These are phyloP conservation scores for human DNA, from an alignment of 2,113 vertebrate genomes.

Conservation along the genomic window GRCh38 chr3:177825001-177825500, in stretches of 20 bases:
- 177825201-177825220: not conserved
- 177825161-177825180: fast-evolving
- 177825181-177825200: fast-evolving
- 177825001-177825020: not conserved
- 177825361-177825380: not conserved
- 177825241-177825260: not conserved
- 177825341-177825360: not conserved
- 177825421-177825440: too few relatives aligned
- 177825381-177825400: not conserved
- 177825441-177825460: too few relatives aligned
- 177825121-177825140: not conserved
- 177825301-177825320: not conserved
- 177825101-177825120: not conserved
- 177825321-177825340: not conserved
- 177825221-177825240: not conserved
- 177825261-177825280: not conserved
- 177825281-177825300: not conserved
- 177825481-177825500: too few relatives aligned
- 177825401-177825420: not conserved
- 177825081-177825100: not conserved
- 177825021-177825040: not conserved
- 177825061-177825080: not conserved
- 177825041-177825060: not conserved
- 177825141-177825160: too few relatives aligned
- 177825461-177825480: too few relatives aligned